Base-by-base conservation (phyloP, 2,113 vertebrate species). In the Murina feae region DNA sequence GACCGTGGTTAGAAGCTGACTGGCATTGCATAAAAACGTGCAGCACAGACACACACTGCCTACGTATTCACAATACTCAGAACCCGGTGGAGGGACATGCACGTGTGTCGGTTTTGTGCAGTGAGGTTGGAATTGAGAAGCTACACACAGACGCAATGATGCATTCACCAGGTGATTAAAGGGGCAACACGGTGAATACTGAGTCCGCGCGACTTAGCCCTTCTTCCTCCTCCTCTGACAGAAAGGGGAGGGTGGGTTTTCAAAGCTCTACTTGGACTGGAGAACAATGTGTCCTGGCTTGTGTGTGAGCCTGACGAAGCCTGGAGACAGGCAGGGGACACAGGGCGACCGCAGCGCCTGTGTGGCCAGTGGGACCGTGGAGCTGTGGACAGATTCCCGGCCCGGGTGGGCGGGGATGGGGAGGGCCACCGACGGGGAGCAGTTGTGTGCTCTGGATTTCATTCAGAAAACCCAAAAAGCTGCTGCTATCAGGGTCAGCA, bases 1-100 rank as follows among this genome's bases (percentile, higher is more conserved):
- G 83, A 28, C 68, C 69, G 1, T 25, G 49, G 85, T 96, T 92
- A 95, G 78, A 83, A 92, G 91, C 78, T 93, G 78, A 80, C 47
- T 69, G 89, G 92, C 37, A 80, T 80, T 6, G 82, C 68, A 44
- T 72, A 72, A 69, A 65, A 53, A 58, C 96, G 79, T 93, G 93
- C 91, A 42, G 44, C 75, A 66, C n/a, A 69, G 87, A 78, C 90
- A 87, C 69, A 75, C 32, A 35, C 74, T 47, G 55, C 39, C 55
- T 81, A 32, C 66, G 66, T 69, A 5, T 58, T 72, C 75, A 91
- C 35, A 5, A 9, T 17, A 30, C 20, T 65, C 68, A 72, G 93
- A 49, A 68, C 89, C 85, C 10, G 65, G 21, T 23, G 16, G 58
- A 75, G 74, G 93, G 23, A 35, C 78, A 39, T 65, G 60, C 83